Conservation (phyloP, 2,797 vertebrate species). For the Falco biarmicus region DNA sequence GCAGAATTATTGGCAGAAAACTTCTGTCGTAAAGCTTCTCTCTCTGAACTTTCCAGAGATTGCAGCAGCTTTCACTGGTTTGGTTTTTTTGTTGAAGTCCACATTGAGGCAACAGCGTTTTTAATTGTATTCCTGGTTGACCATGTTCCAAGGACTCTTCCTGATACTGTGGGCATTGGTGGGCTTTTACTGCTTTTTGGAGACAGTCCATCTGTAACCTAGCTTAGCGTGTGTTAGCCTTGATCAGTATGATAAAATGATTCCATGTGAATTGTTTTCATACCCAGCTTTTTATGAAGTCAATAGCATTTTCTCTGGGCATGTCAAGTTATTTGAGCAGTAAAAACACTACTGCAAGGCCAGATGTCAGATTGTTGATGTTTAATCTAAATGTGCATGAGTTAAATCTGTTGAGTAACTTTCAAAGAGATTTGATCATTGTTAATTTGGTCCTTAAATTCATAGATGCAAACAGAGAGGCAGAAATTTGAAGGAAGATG, state of each 20-base stretch:
- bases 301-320: background rate
- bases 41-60: background rate
- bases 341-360: background rate
- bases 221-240: background rate
- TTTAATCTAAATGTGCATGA: background rate
- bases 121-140: background rate
- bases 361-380: background rate
- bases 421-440: background rate
- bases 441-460: background rate
- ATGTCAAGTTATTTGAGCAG: background rate
- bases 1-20: background rate
- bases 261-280: background rate
- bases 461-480: background rate
- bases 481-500: background rate
- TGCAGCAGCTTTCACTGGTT: background rate
- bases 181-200: background rate
- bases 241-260: background rate
- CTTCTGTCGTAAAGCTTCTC: background rate
- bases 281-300: background rate
- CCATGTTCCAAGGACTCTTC: background rate
- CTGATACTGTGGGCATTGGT: background rate
- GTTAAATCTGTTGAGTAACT: background rate
- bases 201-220: background rate
- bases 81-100: background rate
- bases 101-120: background rate